phyloP scores from a whole-genome alignment of 1,140 invertebrate genomes.

The Drosophila kepulauana region DNA sequence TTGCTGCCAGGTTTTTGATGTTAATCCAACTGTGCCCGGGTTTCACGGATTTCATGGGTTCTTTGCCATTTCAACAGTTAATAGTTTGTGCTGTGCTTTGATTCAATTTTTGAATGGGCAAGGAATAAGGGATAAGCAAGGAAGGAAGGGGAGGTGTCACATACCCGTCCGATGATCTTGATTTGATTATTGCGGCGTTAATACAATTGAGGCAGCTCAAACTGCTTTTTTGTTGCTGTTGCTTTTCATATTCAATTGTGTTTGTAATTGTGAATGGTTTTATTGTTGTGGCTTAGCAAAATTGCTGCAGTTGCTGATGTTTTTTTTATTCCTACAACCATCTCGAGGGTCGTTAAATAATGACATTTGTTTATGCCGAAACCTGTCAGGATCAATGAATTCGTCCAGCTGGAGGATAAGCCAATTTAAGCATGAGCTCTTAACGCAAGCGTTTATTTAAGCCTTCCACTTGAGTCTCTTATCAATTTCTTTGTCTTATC shows the following conservation, averaged over 20 bases:
- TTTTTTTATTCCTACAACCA: constrained; percentile 60
- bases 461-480: constrained; percentile 10
- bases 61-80: constrained; percentile 73
- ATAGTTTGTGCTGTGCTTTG: constrained; percentile 72
- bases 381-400: constrained; percentile 12
- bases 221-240: constrained; percentile 9
- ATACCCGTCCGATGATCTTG: constrained; percentile 67
- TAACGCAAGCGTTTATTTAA: constrained; percentile 10
- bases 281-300: constrained; percentile 62
- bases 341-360: constrained; percentile 21
- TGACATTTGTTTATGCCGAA: constrained; percentile 63
- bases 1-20: constrained; percentile 49
- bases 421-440: constrained; percentile 46
- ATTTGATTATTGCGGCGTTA: constrained; percentile 78
- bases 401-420: constrained; percentile 48
- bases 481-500: constrained; percentile 13
- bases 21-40: constrained; percentile 75
- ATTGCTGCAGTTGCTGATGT: constrained; percentile 70
- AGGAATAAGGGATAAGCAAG: not conserved
- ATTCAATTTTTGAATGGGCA: constrained; percentile 37
- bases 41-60: constrained; percentile 61
- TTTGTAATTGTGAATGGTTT: constrained; percentile 38
- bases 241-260: constrained; percentile 17
- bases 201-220: constrained; percentile 70
- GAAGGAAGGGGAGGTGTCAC: constrained; percentile 47